Evolutionary conservation across 1,140 invertebrate genomes (phyloP), one percentile per base, ranked within the genome.

Genomic region (Hylaeus anthracinus): DNA sequence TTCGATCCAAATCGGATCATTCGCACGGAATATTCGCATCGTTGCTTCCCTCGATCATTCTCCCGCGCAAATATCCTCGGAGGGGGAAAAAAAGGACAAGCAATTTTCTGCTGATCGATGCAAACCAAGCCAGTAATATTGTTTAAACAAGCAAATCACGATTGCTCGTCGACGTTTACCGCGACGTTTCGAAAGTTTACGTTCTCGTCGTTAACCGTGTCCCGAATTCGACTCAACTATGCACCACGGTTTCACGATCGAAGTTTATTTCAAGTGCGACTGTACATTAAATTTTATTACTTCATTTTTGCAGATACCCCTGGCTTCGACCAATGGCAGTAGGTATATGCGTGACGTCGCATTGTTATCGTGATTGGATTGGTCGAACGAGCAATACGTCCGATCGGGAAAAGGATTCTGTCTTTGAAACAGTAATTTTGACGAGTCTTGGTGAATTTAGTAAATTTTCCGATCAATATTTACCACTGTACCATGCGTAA

Each of bases 381-480:
- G 79, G 79, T 37, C 26, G 14, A 71, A 58, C 55, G 41, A 55
- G 53, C 12, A 77, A 41, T 65, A 81, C 60, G 45, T 80, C 2
- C 48, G 51, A 67, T 61, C 14, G 64, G 72, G 12, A 75, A 80
- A 80, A 80, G 65, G 72, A 80, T 80, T 74, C 64, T 75, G 64
- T n/a, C 69, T 80, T 80, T 80, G 65, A 80, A 80, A 80, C 55
- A 73, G 71, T 12, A 80, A 75, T 80, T 80, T 66, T 15, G n/a
- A 39, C 55, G 37, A 61, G n/a, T 37, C 37, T 61, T 63, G 12
- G 39, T 12, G 58, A 80, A 80, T 60, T 80, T 80, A 74, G 10
- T 43, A 78, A 77, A 71, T 60, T 82, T 65, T 14, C 45, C 63
- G 41, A 77, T 82, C 66, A 77, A 72, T 78, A 71, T 79, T 72